Percentiles rank a stretch among this genome's conserved stretches.
Conservation (phyloP, 2,113 vertebrate genomes). For the Cyprinodon brontotheroides region DNA sequence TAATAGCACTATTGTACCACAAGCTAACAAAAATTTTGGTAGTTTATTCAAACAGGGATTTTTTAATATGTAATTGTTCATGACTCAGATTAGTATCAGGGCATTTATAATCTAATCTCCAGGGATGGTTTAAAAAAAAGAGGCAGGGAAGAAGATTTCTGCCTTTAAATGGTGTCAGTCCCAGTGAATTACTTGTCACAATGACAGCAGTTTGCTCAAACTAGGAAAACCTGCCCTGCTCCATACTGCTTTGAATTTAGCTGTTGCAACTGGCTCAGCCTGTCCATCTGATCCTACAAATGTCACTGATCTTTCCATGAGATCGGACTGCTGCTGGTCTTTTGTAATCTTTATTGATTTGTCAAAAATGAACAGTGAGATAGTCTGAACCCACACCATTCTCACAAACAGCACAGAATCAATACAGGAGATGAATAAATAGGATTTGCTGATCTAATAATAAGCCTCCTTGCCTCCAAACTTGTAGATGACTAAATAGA, state of each 20-base stretch:
- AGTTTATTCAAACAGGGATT: background rate
- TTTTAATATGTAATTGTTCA: background rate
- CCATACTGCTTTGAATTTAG: slow-evolving; percentile 69
- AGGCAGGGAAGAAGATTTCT: background rate
- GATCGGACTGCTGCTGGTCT: slow-evolving; percentile 26
- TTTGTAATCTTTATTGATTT: slow-evolving; percentile 63
- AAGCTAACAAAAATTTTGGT: too few relatives aligned
- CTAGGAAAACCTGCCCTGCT: slow-evolving; percentile 29
- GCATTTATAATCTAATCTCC: background rate
- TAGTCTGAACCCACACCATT: slow-evolving; percentile 27
- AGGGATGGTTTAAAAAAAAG: background rate
- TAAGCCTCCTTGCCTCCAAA: slow-evolving; percentile 12
- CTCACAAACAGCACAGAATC: slow-evolving; percentile 51
- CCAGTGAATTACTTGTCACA: background rate
- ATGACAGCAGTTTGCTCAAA: background rate
- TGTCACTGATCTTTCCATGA: slow-evolving; percentile 18
- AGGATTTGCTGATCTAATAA: slow-evolving; percentile 17
- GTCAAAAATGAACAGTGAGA: slow-evolving; percentile 35
- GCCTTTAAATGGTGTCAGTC: slow-evolving; percentile 2
- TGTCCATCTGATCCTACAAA: slow-evolving; percentile 49
- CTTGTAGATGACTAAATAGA: slow-evolving; percentile 43
- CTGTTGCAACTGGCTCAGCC: slow-evolving; percentile 31
- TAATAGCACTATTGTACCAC: background rate
- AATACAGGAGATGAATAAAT: slow-evolving; percentile 34
- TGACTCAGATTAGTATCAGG: background rate